phyloP scores from a whole-genome alignment of 2,888 invertebrate genomes.

The Pilophorus perplexus region DNA sequence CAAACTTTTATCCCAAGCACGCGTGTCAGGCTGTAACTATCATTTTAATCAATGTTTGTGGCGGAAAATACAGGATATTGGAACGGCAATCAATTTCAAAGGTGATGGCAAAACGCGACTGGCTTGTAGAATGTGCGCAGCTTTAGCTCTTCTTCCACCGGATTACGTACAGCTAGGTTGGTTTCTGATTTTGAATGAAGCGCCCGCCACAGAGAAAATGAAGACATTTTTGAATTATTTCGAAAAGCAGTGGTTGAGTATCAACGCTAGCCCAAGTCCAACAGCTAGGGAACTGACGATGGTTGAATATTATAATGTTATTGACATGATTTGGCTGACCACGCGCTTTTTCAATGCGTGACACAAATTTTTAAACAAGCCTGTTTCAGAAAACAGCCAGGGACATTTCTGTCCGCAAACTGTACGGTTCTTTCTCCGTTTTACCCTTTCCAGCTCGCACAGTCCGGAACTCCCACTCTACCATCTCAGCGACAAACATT shows the following conservation, averaged over 20 bases:
- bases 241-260: constrained; percentile 10
- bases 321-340: too few relatives aligned
- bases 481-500: too few relatives aligned
- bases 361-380: too few relatives aligned
- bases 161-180: constrained; percentile 18
- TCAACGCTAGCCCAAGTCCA: neutral
- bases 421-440: too few relatives aligned
- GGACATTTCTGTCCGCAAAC: too few relatives aligned
- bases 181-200: constrained; percentile 5
- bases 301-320: neutral
- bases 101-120: neutral
- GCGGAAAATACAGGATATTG: constrained; percentile 2
- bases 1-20: neutral
- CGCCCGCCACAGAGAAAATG: neutral
- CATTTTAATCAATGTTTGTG: constrained; percentile 4
- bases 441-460: too few relatives aligned
- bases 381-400: too few relatives aligned
- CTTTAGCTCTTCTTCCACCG: constrained; percentile 10
- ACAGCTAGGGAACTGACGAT: neutral
- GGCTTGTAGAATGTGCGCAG: neutral
- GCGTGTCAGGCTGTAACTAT: constrained; percentile 1
- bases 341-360: too few relatives aligned
- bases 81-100: neutral
- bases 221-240: constrained; percentile 7
- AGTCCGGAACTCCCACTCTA: too few relatives aligned